Percentiles rank a stretch among this genome's conserved stretches.
Evolutionary conservation across 1,140 invertebrate genomes (phyloP).

Genomic region (Ceratosolen solmsi): DNA sequence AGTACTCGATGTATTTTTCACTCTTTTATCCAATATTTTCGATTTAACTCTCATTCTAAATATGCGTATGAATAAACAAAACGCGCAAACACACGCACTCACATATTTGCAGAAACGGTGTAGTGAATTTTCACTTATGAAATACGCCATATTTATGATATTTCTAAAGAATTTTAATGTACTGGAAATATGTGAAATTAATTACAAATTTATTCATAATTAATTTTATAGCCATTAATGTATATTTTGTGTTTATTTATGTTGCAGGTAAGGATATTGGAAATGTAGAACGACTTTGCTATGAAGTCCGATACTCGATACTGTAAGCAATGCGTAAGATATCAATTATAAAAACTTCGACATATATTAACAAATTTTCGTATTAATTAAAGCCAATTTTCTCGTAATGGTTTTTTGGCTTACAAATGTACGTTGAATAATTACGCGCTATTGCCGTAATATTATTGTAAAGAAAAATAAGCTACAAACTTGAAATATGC

Average conservation of each 20-base stretch:
- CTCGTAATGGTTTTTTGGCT: not conserved
- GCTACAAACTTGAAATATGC: not conserved
- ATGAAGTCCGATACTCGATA: constrained; percentile 1
- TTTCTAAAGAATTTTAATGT: not conserved
- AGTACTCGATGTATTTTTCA: no score
- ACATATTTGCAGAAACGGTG: no score
- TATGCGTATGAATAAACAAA: no score
- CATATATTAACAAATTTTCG: not conserved
- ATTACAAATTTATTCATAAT: constrained; percentile 13
- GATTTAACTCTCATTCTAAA: no score
- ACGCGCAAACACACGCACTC: no score
- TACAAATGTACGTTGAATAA: no score
- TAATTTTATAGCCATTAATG: constrained; percentile 4
- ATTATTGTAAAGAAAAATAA: not conserved
- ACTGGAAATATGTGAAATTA: not conserved
- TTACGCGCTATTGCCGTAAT: not conserved
- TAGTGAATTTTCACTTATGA: no score
- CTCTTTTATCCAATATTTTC: no score
- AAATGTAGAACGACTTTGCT: constrained; percentile 10
- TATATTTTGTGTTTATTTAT: constrained; percentile 19
- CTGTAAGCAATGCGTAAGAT: not conserved
- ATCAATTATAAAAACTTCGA: not conserved
- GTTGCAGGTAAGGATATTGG: constrained; percentile 28
- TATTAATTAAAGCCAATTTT: not conserved
- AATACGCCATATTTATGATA: not conserved